These are phyloP conservation scores for Pocillopora verrucosa DNA, from an alignment of 64 coral and sea anemone genomes.

Conservation along the genomic window DNA sequence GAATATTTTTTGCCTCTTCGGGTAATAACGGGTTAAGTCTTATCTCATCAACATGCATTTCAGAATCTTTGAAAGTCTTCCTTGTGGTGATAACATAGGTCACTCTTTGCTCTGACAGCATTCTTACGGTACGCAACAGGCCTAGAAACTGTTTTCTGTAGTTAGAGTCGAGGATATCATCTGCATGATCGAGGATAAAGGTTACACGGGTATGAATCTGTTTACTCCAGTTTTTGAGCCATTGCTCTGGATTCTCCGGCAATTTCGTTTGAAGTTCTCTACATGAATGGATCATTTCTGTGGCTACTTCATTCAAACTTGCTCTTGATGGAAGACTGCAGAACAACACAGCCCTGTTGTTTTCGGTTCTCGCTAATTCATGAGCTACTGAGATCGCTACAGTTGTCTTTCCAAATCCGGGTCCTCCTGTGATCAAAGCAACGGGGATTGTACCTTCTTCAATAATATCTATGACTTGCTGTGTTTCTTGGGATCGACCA, in stretches of 20 bases:
- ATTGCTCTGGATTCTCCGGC: conserved; percentile 17
- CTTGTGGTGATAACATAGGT: conserved; percentile 40
- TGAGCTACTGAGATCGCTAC: conserved; percentile 46
- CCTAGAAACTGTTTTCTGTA: background rate
- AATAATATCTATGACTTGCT: background rate
- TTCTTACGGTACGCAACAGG: conserved; percentile 26
- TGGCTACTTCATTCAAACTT: conserved; percentile 24
- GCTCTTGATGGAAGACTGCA: background rate
- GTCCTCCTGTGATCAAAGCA: conserved; percentile 36
- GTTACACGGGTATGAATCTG: background rate
- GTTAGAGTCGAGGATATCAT: conserved; percentile 31
- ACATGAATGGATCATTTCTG: conserved; percentile 21
- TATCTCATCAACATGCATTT: background rate
- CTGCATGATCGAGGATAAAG: conserved; percentile 37
- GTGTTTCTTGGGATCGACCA: conserved; percentile 19
- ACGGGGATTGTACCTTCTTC: background rate
- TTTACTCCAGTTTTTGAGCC: conserved; percentile 29
- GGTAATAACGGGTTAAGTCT: background rate
- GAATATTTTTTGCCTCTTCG: background rate
- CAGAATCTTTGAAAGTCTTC: background rate
- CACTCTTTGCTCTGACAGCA: conserved; percentile 9
- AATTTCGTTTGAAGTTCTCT: background rate
- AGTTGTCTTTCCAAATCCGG: conserved; percentile 64
- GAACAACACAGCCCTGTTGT: conserved; percentile 10
- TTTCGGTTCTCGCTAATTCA: background rate